Conservation (phyloP, 2,888 invertebrate species). For the Drepana falcataria region DNA sequence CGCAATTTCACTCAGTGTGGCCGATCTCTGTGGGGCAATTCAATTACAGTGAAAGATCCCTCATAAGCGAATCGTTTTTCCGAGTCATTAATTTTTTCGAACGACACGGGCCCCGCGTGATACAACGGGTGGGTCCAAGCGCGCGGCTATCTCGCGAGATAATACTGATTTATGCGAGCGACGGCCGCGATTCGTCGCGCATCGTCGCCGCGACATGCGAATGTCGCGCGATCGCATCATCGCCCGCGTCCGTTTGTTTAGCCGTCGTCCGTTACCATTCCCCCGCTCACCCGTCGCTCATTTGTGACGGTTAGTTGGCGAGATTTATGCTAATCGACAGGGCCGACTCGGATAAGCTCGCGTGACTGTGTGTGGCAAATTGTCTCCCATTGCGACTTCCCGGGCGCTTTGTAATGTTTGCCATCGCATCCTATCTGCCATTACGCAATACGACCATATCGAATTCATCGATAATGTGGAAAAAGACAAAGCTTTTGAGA, state of each 20-base stretch:
- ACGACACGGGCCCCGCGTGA: conserved; percentile 74
- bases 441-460: conserved; percentile 38
- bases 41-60: conserved; percentile 79
- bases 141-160: conserved; percentile 77
- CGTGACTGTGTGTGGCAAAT: conserved; percentile 74
- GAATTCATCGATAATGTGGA: conserved; percentile 36
- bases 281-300: conserved; percentile 47
- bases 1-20: conserved; percentile 53
- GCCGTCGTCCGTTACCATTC: conserved; percentile 29
- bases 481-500: conserved; percentile 25
- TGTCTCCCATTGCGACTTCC: conserved; percentile 66
- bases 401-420: conserved; percentile 53
- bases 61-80: conserved; percentile 80
- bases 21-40: conserved; percentile 73
- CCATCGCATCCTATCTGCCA: conserved; percentile 46
- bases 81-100: conserved; percentile 79
- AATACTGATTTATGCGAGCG: conserved; percentile 77
- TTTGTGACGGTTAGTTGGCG: conserved; percentile 76
- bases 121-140: conserved; percentile 68
- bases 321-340: conserved; percentile 78
- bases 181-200: conserved; percentile 75
- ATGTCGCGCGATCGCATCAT: conserved; percentile 50
- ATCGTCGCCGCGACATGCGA: conserved; percentile 55
- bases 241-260: conserved; percentile 55
- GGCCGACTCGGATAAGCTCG: conserved; percentile 70